Percentiles rank a stretch among this genome's conserved stretches.
These are phyloP conservation scores for Tragelaphus imberbis DNA, from an alignment of 2,113 vertebrate genomes.

Conservation along the genomic window DNA sequence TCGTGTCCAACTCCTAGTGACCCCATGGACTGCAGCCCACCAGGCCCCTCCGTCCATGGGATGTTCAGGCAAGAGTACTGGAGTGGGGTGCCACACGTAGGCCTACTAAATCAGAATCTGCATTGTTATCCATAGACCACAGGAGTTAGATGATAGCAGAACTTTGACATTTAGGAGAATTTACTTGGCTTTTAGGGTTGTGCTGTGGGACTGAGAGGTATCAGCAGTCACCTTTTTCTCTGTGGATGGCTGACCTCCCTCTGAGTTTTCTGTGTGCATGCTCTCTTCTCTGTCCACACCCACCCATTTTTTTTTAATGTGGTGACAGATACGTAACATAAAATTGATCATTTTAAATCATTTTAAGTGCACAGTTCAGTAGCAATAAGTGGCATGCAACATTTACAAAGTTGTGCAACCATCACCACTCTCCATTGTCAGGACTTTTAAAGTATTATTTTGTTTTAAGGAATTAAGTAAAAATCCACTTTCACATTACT, in stretches of 20 bases:
- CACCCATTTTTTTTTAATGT: neutral
- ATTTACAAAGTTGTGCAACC: neutral
- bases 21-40: no score
- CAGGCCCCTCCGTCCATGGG: no score
- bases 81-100: no score
- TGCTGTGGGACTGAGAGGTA: neutral
- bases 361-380: neutral
- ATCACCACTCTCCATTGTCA: neutral
- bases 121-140: neutral
- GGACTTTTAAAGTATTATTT: neutral
- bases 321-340: neutral
- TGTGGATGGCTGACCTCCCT: neutral
- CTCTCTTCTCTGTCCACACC: neutral
- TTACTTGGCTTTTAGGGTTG: neutral
- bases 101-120: neutral
- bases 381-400: neutral
- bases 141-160: neutral
- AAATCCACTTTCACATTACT: neutral
- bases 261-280: fast-evolving
- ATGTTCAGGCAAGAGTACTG: no score
- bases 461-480: neutral
- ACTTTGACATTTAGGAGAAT: neutral
- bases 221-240: no score
- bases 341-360: neutral
- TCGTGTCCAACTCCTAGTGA: no score